Percentiles rank a stretch among this genome's conserved stretches.
These are phyloP conservation scores for Drosophila multiciliata DNA, from an alignment of 2,888 invertebrate species.

Conservation along the genomic window DNA sequence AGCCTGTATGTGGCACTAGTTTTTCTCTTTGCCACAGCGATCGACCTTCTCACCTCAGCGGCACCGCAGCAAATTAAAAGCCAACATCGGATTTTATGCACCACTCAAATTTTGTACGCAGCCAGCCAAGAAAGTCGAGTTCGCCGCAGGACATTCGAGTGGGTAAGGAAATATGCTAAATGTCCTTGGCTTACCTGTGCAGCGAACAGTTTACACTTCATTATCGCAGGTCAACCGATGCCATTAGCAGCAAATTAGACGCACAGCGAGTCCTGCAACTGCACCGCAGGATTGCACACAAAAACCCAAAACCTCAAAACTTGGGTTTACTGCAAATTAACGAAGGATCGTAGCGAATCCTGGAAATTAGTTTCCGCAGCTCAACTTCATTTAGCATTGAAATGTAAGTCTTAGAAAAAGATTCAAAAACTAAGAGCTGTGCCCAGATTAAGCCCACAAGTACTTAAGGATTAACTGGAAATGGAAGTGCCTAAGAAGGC, in stretches of 20 bases:
- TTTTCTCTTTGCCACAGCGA: neutral
- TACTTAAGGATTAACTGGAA: constrained; percentile 22
- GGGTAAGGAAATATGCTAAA: constrained; percentile 20
- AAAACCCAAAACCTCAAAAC: constrained; percentile 25
- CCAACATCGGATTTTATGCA: constrained; percentile 44
- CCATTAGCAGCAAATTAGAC: constrained; percentile 74
- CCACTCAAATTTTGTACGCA: constrained; percentile 43
- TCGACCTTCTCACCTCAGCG: constrained; percentile 40
- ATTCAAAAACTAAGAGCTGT: neutral
- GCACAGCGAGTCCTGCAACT: constrained; percentile 41
- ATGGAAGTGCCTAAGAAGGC: neutral
- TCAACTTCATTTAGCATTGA: constrained; percentile 25
- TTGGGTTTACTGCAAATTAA: constrained; percentile 3
- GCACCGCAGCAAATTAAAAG: constrained; percentile 68
- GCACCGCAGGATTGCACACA: constrained; percentile 22
- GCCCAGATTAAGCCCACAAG: constrained; percentile 5
- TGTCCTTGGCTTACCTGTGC: constrained; percentile 56
- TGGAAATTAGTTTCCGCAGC: constrained; percentile 8
- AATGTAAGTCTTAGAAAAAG: neutral
- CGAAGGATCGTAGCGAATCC: constrained; percentile 12
- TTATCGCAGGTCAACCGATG: constrained; percentile 77
- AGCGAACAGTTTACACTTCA: constrained; percentile 72
- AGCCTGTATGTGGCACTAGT: constrained; percentile 1
- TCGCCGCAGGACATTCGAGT: constrained; percentile 49
- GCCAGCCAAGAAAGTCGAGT: constrained; percentile 13